Percentiles rank a stretch among this genome's conserved stretches.
Evolutionary conservation across 1,140 invertebrate species (phyloP).

Genomic region (Acromyrmex charruanus): DNA sequence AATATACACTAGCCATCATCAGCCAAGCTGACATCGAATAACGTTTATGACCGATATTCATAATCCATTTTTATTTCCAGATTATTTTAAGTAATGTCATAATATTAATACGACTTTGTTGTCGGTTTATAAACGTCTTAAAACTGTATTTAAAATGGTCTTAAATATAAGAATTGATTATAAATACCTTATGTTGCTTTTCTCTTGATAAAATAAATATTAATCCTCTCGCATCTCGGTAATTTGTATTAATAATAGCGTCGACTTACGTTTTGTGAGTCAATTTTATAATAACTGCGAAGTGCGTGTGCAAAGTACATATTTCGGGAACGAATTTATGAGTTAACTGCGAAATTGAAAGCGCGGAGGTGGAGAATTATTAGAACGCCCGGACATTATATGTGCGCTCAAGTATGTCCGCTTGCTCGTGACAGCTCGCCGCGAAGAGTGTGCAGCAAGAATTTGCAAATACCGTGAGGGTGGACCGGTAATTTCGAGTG

Average conservation of each 20-base stretch:
- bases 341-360: conserved; percentile 69
- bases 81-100: too few relatives aligned
- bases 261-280: background rate
- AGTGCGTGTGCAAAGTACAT: conserved; percentile 66
- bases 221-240: background rate
- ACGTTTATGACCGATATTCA: too few relatives aligned
- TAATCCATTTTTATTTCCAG: too few relatives aligned
- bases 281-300: conserved; percentile 28
- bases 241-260: background rate
- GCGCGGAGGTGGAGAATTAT: conserved; percentile 67
- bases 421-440: conserved; percentile 57
- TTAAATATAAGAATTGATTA: too few relatives aligned
- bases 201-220: background rate
- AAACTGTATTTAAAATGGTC: too few relatives aligned
- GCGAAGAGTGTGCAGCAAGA: conserved; percentile 61
- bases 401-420: conserved; percentile 29
- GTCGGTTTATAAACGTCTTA: too few relatives aligned
- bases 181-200: background rate
- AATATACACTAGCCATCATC: too few relatives aligned
- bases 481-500: conserved; percentile 45
- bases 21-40: background rate
- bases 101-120: too few relatives aligned
- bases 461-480: conserved; percentile 54
- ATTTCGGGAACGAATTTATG: conserved; percentile 72
- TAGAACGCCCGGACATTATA: conserved; percentile 60